Conservation (phyloP, 2,888 invertebrate genomes). For the Trichogramma dendrolimi region DNA sequence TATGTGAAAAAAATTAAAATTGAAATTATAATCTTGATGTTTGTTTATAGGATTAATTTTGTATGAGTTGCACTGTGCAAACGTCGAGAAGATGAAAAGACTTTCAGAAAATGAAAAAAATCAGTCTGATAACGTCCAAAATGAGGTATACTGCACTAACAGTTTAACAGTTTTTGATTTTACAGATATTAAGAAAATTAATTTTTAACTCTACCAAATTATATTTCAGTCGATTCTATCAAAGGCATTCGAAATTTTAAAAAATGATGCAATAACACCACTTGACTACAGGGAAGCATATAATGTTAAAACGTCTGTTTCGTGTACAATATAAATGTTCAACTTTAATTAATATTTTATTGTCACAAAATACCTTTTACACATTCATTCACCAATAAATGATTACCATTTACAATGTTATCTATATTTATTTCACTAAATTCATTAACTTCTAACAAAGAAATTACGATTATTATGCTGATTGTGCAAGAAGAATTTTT, state of each 20-base stretch:
- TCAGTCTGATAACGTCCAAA: conserved; percentile 16
- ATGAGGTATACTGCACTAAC: conserved; percentile 23
- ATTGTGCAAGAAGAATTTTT: conserved; percentile 55
- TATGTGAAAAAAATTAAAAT: background rate
- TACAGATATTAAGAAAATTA: conserved; percentile 8
- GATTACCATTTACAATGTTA: conserved; percentile 7
- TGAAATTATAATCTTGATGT: conserved; percentile 12
- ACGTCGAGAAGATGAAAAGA: conserved; percentile 37
- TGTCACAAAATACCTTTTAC: background rate
- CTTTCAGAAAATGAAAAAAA: conserved; percentile 19
- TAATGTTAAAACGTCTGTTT: conserved; percentile 1
- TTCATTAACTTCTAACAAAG: conserved; percentile 21
- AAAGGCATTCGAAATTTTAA: conserved; percentile 56
- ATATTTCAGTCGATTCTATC: conserved; percentile 52
- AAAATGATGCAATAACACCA: conserved; percentile 57
- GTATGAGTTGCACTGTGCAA: conserved; percentile 45
- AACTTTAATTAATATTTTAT: background rate
- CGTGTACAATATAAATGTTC: background rate
- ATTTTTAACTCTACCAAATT: background rate
- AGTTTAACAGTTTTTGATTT: background rate
- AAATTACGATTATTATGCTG: conserved; percentile 21
- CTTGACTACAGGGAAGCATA: conserved; percentile 40
- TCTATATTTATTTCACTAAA: background rate
- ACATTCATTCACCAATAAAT: background rate
- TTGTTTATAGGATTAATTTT: conserved; percentile 42